Evolutionary conservation across 2,888 invertebrate species (phyloP).

Genomic region (Malthinus flaveolus): DNA sequence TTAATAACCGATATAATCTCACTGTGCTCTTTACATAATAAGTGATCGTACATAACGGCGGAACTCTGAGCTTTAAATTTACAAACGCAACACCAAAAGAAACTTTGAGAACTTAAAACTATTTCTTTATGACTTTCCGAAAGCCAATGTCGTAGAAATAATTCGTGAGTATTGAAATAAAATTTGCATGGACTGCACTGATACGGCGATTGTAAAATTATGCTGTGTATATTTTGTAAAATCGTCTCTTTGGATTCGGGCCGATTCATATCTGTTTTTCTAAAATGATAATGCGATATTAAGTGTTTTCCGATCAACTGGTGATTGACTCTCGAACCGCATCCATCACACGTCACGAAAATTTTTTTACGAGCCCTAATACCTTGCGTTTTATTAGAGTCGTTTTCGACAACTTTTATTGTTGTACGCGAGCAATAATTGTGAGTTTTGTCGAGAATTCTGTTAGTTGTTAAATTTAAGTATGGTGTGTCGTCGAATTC

Average conservation of each 20-base stretch:
- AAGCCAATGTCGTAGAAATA: constrained; percentile 75
- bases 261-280: constrained; percentile 66
- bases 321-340: constrained; percentile 68
- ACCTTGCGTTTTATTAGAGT: constrained; percentile 38
- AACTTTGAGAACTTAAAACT: constrained; percentile 59
- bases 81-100: constrained; percentile 75
- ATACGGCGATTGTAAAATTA: constrained; percentile 81
- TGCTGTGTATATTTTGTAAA: constrained; percentile 74
- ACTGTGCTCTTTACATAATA: constrained; percentile 67
- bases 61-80: constrained; percentile 68
- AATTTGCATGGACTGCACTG: constrained; percentile 85
- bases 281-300: constrained; percentile 83
- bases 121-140: constrained; percentile 64
- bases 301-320: constrained; percentile 81
- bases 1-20: constrained; percentile 77
- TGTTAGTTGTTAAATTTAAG: constrained; percentile 27
- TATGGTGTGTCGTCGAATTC: constrained; percentile 61
- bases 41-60: constrained; percentile 69
- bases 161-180: constrained; percentile 76
- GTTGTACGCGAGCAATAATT: constrained; percentile 36
- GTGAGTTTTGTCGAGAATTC: constrained; percentile 15
- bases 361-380: constrained; percentile 62
- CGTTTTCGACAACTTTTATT: constrained; percentile 29
- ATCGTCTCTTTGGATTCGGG: constrained; percentile 66
- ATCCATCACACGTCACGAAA: constrained; percentile 70